A percentile compares a stretch with the other conserved stretches of the same genome.
Conservation (phyloP, 2,797 vertebrate species). For the Enteromius paludinosus region DNA sequence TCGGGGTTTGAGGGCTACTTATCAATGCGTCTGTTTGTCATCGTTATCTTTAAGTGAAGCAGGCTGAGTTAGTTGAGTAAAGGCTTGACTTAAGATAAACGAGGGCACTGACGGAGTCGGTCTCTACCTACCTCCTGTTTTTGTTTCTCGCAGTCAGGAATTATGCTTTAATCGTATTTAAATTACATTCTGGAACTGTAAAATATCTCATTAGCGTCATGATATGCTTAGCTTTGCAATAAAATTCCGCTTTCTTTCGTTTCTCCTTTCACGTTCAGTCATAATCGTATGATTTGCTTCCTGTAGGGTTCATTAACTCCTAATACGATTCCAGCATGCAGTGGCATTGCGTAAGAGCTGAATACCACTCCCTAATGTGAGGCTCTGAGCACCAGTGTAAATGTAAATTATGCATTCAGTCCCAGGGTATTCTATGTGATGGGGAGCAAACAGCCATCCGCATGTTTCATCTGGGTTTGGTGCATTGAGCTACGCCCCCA, state of each 20-base stretch:
- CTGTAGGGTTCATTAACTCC: constrained; percentile 1
- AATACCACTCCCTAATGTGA: constrained; percentile 71
- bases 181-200: not conserved
- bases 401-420: constrained; percentile 65
- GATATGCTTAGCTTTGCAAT: not conserved
- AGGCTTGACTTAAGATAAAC: not conserved
- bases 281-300: not conserved
- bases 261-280: not conserved
- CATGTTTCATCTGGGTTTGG: constrained; percentile 53
- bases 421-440: constrained; percentile 52
- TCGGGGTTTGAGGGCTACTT: not conserved
- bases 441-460: constrained; percentile 20
- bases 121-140: not conserved
- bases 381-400: constrained; percentile 50
- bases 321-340: constrained; percentile 12
- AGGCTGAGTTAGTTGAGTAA: not conserved
- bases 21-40: not conserved
- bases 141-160: not conserved
- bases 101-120: not conserved
- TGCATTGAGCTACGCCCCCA: constrained; percentile 54
- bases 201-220: not conserved
- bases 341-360: constrained; percentile 27
- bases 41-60: not conserved
- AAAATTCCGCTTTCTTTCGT: not conserved
- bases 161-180: not conserved